Conservation (phyloP, 2,113 vertebrate species). For the Chelonoidis abingdonii region DNA sequence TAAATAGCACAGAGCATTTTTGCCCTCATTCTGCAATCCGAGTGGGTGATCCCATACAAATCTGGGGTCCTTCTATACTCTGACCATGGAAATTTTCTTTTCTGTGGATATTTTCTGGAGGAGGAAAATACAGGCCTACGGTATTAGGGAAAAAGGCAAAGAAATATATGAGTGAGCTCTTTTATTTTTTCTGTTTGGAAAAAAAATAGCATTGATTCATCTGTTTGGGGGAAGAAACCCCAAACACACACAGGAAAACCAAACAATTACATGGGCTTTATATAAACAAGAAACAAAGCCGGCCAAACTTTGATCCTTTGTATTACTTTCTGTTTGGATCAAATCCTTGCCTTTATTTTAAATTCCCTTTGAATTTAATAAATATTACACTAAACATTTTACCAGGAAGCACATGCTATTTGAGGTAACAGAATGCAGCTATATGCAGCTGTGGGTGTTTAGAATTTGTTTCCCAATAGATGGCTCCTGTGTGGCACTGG, state of each 20-base stretch:
- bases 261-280: accelerated
- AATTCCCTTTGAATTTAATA: background rate
- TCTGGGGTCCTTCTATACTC: background rate
- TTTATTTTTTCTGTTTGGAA: accelerated
- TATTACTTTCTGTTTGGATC: too few relatives aligned
- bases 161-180: background rate
- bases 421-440: accelerated
- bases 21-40: accelerated
- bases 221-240: accelerated
- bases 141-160: accelerated
- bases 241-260: accelerated
- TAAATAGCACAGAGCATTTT: accelerated
- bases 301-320: accelerated
- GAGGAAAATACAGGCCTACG: background rate
- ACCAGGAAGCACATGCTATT: background rate
- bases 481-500: background rate
- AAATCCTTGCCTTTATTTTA: accelerated
- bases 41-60: background rate
- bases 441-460: accelerated
- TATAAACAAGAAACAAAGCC: background rate
- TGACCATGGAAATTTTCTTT: background rate
- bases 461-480: background rate
- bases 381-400: too few relatives aligned
- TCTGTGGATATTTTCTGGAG: too few relatives aligned
- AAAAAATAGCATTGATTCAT: accelerated